Percentiles rank a stretch among this genome's conserved stretches.
Conservation (phyloP, 64 coral and sea anemone genomes). For the Trachythela sp. region DNA sequence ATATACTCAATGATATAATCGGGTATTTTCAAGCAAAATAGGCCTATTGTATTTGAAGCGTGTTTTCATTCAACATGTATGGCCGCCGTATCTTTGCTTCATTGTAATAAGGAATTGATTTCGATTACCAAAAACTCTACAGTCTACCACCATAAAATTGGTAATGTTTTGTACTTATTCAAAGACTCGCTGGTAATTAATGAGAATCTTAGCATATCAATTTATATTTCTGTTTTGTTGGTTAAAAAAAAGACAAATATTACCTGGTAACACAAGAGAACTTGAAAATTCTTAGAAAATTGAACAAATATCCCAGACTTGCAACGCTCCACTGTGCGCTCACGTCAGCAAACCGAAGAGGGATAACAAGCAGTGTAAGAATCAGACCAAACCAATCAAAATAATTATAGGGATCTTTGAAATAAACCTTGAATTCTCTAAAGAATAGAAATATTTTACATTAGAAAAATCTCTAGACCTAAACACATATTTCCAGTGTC, state of each 20-base stretch:
- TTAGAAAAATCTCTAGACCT: background rate
- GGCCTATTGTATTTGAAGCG: too few species aligned
- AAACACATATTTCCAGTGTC: background rate
- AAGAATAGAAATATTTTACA: conserved; percentile 3
- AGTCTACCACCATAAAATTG: too few species aligned
- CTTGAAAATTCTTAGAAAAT: conserved; percentile 74
- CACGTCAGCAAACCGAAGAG: conserved; percentile 48
- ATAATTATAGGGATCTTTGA: conserved; percentile 62
- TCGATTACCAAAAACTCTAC: too few species aligned
- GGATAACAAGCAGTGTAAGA: conserved; percentile 60
- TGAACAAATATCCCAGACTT: conserved; percentile 63
- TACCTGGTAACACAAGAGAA: conserved; percentile 79
- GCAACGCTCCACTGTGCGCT: conserved; percentile 63
- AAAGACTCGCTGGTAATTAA: too few species aligned
- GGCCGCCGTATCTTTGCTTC: too few species aligned
- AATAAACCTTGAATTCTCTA: conserved; percentile 57
- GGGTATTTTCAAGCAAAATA: too few species aligned
- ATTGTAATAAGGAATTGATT: too few species aligned
- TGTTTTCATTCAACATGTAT: too few species aligned
- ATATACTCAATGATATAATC: too few species aligned
- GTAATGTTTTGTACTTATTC: too few species aligned
- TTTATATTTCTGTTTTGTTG: background rate
- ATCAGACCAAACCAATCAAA: conserved; percentile 70
- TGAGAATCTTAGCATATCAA: too few species aligned
- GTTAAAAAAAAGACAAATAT: background rate